Base-by-base conservation (phyloP, 2,888 invertebrate genomes). In the Minunthozetes semirufus region DNA sequence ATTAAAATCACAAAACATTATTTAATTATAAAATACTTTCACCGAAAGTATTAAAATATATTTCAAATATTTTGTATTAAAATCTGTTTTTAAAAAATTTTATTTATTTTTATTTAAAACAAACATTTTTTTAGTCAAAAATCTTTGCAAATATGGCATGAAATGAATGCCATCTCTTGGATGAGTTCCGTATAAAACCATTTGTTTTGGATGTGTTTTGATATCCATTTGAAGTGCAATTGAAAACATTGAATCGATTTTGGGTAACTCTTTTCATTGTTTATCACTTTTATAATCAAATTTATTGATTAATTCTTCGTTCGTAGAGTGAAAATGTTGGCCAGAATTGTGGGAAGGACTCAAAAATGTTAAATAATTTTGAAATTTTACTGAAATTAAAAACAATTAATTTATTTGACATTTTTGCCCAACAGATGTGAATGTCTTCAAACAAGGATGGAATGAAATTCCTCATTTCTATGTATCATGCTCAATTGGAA, bases 271-370 rank as follows among this genome's bases (percentile, higher is more conserved):
- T n/a, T n/a, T n/a, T n/a, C n/a, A n/a, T n/a, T n/a, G n/a, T n/a
- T n/a, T n/a, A n/a, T n/a, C n/a, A n/a, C n/a, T n/a, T n/a, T n/a
- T n/a, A n/a, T n/a, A n/a, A n/a, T n/a, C n/a, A n/a, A n/a, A n/a
- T n/a, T n/a, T n/a, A n/a, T n/a, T n/a, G n/a, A n/a, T n/a, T n/a
- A n/a, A n/a, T n/a, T n/a, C n/a, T n/a, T n/a, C n/a, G n/a, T n/a
- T n/a, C n/a, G n/a, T n/a, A n/a, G 25, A 56, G 63, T 33, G 33
- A 13, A 17, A 63, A 63, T 63, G 63, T 63, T 63, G 33, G n/a
- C 63, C 63, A 3, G 63, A 33, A 17, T 33, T 17, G 0, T 63
- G 33, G 33, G 63, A 2, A 6, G 33, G 17, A n/a, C 5, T 33
- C 8, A 63, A 6, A 29, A 38, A 63, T 63, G 63, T 63, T 1